Evolutionary conservation across 1,140 invertebrate genomes (phyloP), one percentile per base, ranked within the genome.

Genomic region (Campoletis sonorensis): DNA sequence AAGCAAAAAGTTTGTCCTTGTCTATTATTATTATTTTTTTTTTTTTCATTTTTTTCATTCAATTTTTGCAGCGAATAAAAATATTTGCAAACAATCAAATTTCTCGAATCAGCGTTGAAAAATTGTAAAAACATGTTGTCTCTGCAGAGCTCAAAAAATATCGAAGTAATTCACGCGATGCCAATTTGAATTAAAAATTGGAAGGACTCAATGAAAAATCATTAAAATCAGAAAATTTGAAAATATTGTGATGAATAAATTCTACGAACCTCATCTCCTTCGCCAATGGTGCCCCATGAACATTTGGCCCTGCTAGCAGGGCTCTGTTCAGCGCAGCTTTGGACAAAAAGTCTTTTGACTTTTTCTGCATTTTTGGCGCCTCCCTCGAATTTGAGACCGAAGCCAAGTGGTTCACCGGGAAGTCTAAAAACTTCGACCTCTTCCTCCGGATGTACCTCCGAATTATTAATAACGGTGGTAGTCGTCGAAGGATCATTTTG

Each of bases 301-400:
- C 95, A 95, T 85, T 92, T 93, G 70, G 95, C 96, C 83, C 95
- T 94, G 70, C 96, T 96, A 10, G 97, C 97, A 11, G 97, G 97
- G 89, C 97, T 98, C 81, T 97, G 96, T 33, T 95, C 94, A 27
- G 97, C 97, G 88, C 97, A 97, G 84, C 96, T 97, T 87, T 98
- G 97, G 76, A 98, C 97, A 75, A 97, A 95, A 23, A 98, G 93
- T 81, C 95, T 93, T 11, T 93, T 90, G 5, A 96, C 94, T 71
- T 94, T 94, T 87, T 97, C 96, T 15, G 93, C 93, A 27, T 95
- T 95, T 82, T 95, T 95, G 5, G 96, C 95, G 4, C 97, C 97
- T 45, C 97, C 97, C 90, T 98, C 97, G 88, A 99, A 98, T 88
- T 97, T 97, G 0, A 98, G 91, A 0, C 97, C 97, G 87, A 99